Conservation (phyloP, 2,113 vertebrate species). For the Muntiacus muntjak region DNA sequence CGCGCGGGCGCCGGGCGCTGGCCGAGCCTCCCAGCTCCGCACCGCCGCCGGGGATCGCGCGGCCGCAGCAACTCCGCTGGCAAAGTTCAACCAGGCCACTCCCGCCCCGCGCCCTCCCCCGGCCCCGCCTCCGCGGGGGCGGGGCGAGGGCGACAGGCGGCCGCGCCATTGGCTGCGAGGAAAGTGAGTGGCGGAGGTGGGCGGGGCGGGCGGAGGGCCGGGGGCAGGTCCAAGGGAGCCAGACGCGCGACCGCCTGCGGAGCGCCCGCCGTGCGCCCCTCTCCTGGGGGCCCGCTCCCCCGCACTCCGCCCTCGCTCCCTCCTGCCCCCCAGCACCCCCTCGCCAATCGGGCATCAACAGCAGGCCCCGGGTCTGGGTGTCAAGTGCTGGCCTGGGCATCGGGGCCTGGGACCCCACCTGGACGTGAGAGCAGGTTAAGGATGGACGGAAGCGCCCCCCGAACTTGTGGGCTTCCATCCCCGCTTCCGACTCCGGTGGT, state of each 20-base stretch:
- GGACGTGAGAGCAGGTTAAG: background rate
- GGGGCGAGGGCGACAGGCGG: slow-evolving; percentile 58
- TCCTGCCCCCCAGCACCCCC: rapidly evolving
- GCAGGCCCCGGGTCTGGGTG: background rate
- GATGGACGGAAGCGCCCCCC: no score
- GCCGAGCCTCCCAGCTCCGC: slow-evolving; percentile 14
- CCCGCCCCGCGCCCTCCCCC: slow-evolving; percentile 33
- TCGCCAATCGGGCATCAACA: rapidly evolving
- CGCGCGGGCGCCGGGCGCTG: slow-evolving; percentile 17
- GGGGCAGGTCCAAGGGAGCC: background rate
- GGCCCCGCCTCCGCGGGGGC: slow-evolving; percentile 24
- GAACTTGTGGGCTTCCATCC: rapidly evolving
- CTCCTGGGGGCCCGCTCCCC: rapidly evolving
- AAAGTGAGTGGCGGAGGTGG: slow-evolving; percentile 31
- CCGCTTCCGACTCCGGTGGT: rapidly evolving
- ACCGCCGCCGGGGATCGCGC: slow-evolving; percentile 33
- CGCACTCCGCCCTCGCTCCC: rapidly evolving
- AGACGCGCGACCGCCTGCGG: rapidly evolving
- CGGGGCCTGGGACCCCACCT: background rate
- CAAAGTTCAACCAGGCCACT: slow-evolving; percentile 79
- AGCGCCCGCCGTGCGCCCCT: rapidly evolving
- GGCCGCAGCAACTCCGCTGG: slow-evolving; percentile 70
- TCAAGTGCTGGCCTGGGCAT: background rate
- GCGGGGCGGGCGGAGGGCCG: background rate
- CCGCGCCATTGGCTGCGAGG: slow-evolving; percentile 70